Percentiles rank a stretch among this genome's conserved stretches.
Evolutionary conservation across 2,888 invertebrate genomes (phyloP).

Genomic region (Salticus scenicus): DNA sequence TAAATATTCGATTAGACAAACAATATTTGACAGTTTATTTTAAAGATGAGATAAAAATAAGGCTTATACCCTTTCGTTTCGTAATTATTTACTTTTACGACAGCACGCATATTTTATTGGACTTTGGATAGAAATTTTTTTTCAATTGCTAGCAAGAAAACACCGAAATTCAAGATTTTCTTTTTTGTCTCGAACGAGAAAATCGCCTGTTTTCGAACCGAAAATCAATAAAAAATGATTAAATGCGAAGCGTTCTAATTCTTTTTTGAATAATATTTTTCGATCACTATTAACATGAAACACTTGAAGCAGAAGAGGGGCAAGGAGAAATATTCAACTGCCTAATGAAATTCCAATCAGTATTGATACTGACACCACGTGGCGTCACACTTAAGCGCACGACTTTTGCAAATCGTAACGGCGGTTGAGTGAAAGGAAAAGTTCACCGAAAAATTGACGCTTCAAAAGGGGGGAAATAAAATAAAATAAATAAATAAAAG

Average conservation of each 20-base stretch:
- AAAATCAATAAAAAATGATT: conserved; percentile 34
- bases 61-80: neutral
- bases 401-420: neutral
- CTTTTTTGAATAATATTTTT: conserved; percentile 31
- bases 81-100: neutral
- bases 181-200: neutral
- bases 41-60: neutral
- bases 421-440: neutral
- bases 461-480: neutral
- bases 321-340: conserved; percentile 11
- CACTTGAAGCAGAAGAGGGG: neutral
- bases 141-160: neutral
- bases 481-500: too few species aligned
- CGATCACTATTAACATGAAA: conserved; percentile 37
- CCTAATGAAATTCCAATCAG: conserved; percentile 62
- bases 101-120: neutral
- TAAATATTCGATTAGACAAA: neutral
- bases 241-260: conserved; percentile 35
- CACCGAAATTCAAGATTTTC: neutral
- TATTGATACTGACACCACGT: conserved; percentile 30
- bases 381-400: neutral
- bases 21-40: neutral
- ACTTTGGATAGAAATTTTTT: neutral
- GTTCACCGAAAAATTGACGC: neutral
- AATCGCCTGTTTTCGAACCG: neutral